phyloP scores from a whole-genome alignment of 2,113 vertebrate species.

The Numenius arquata region DNA sequence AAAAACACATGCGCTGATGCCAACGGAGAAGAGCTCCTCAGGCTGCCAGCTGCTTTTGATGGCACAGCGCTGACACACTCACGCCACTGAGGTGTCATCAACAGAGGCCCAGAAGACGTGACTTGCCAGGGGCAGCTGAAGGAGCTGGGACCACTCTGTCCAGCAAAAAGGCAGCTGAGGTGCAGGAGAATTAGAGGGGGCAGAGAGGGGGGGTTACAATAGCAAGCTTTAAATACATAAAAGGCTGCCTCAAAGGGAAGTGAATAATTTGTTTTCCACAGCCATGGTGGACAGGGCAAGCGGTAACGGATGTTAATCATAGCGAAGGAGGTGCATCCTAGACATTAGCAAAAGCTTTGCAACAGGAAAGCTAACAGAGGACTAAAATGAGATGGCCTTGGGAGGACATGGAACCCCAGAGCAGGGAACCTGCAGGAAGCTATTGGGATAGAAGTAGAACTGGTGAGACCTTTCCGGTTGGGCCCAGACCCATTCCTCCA shows the following conservation, averaged over 20 bases:
- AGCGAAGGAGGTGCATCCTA: not conserved
- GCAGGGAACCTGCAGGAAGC: too few species aligned
- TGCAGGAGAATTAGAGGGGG: not conserved
- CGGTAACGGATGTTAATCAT: fast-evolving
- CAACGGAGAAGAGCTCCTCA: not conserved
- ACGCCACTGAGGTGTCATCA: fast-evolving
- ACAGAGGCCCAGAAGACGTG: not conserved
- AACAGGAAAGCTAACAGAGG: not conserved
- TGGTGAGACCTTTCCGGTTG: not conserved
- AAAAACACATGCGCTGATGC: fast-evolving
- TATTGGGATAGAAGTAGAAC: not conserved
- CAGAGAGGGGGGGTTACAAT: not conserved
- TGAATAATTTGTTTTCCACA: not conserved
- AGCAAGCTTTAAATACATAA: not conserved
- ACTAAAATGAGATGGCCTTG: too few species aligned
- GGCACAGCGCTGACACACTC: fast-evolving
- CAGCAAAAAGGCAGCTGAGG: not conserved
- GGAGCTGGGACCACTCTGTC: not conserved
- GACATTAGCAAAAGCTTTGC: not conserved
- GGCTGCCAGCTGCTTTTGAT: not conserved
- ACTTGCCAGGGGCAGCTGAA: not conserved
- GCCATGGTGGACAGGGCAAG: fast-evolving
- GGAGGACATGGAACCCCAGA: not conserved
- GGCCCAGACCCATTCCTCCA: not conserved
- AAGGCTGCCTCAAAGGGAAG: not conserved